Evolutionary conservation across 1,140 invertebrate genomes (phyloP).

Genomic region (Ptiloglossa arizonensis): DNA sequence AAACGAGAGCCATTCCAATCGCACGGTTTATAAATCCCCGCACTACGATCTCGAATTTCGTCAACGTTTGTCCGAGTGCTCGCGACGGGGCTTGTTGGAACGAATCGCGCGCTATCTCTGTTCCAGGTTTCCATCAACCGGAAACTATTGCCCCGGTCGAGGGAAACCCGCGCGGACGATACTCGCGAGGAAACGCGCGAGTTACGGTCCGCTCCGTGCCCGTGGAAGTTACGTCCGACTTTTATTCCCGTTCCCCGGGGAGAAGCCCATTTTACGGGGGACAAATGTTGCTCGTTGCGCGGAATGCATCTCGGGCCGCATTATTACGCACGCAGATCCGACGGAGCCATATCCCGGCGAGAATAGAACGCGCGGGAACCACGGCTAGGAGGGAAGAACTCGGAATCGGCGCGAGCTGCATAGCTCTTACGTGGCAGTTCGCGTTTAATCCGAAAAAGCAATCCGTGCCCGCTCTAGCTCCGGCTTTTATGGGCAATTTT

Average conservation of each 20-base stretch:
- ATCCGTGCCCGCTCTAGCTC: constrained; percentile 15
- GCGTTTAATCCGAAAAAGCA: constrained; percentile 50
- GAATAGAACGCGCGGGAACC: constrained; percentile 5
- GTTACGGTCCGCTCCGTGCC: neutral
- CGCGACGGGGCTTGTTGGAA: no score
- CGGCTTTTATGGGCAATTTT: constrained; percentile 47
- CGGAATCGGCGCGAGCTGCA: neutral
- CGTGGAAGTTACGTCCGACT: neutral
- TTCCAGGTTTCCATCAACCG: neutral
- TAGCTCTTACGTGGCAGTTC: neutral
- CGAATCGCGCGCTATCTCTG: neutral
- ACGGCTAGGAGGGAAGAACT: neutral
- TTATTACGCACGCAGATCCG: constrained; percentile 36
- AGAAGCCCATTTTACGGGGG: neutral
- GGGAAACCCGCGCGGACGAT: neutral
- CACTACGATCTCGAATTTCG: no score
- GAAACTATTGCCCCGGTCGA: neutral
- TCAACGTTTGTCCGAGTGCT: no score
- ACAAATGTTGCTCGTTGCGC: constrained; percentile 24
- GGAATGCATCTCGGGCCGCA: constrained; percentile 23
- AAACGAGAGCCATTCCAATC: no score
- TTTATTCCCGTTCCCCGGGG: constrained; percentile 10
- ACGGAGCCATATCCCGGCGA: neutral
- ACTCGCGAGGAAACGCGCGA: constrained; percentile 3
- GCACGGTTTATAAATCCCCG: no score